Conservation (phyloP, 1,140 invertebrate genomes). For the Oncopeltus fasciatus region DNA sequence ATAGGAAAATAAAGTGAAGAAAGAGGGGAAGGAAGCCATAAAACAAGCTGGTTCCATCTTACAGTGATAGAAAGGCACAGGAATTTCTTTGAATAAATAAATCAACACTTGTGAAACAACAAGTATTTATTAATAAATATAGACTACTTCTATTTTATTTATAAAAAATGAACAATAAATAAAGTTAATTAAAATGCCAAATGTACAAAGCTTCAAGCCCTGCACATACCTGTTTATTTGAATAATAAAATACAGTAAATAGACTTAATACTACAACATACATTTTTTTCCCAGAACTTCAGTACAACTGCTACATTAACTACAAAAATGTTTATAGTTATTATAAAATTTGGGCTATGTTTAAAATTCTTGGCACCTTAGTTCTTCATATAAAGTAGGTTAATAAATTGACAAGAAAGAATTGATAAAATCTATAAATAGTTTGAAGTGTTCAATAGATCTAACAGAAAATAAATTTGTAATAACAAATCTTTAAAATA, state of each 20-base stretch:
- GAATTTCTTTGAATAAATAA: too few species aligned
- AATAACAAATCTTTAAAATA: neutral
- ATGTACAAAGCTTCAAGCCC: slow-evolving; percentile 2
- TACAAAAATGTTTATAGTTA: neutral
- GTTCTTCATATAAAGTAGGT: neutral
- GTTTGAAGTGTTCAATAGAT: neutral
- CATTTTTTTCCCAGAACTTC: neutral
- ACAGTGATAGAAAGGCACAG: too few species aligned
- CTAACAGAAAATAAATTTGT: neutral
- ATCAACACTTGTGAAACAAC: too few species aligned
- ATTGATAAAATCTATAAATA: neutral
- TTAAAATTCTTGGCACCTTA: neutral
- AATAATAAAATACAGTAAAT: neutral
- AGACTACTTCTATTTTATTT: too few species aligned
- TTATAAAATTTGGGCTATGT: neutral
- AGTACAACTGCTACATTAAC: neutral
- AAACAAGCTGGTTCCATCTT: too few species aligned
- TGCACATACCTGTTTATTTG: neutral
- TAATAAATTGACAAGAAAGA: neutral
- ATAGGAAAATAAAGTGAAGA: too few species aligned
- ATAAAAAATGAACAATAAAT: too few species aligned
- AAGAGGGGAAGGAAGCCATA: too few species aligned
- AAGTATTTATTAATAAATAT: too few species aligned
- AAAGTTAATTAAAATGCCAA: too few species aligned
- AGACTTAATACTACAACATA: neutral